Evolutionary conservation across 1,140 invertebrate species (phyloP).

Genomic region (Wiebesia pumilae): DNA sequence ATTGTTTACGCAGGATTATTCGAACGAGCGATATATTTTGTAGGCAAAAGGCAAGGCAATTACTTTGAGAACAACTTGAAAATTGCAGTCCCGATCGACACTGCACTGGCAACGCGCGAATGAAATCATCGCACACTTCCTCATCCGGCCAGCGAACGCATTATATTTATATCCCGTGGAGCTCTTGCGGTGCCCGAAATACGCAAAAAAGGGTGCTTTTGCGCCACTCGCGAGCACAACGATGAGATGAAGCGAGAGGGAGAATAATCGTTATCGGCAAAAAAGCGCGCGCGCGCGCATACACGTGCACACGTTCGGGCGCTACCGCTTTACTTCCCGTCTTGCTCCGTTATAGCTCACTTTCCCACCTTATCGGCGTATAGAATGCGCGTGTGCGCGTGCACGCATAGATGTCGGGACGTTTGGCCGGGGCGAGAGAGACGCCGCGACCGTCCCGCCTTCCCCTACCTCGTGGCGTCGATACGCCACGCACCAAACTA

Average conservation of each 20-base stretch:
- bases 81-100: neutral
- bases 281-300: neutral
- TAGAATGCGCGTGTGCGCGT: neutral
- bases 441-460: neutral
- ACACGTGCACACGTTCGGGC: neutral
- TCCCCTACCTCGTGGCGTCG: neutral
- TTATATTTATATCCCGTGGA: constrained; percentile 10
- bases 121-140: neutral
- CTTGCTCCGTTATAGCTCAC: neutral
- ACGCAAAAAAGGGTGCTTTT: constrained; percentile 31
- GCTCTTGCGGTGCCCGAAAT: neutral
- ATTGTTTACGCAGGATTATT: neutral
- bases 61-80: neutral
- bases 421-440: neutral
- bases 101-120: neutral
- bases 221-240: neutral
- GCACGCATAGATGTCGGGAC: no score
- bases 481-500: no score
- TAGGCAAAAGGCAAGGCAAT: neutral
- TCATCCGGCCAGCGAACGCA: neutral
- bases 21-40: neutral
- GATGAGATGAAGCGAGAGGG: neutral
- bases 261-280: constrained; percentile 49
- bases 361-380: neutral
- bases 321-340: no score